Percentiles rank a stretch among this genome's conserved stretches.
Conservation (phyloP, 2,113 vertebrate genomes). For the Stegastes partitus region DNA sequence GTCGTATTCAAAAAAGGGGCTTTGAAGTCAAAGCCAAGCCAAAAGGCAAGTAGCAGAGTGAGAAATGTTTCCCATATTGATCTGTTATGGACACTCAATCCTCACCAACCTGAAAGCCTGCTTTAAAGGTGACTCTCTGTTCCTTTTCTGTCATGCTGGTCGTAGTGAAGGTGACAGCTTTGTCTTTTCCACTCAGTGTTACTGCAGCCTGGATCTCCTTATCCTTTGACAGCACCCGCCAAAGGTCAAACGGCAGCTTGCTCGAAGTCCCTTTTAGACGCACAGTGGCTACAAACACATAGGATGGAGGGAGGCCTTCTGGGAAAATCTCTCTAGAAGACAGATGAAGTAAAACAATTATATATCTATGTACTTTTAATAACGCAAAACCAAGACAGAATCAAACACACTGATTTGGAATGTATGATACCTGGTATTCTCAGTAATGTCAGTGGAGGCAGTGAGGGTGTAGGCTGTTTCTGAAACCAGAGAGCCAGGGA, state of each 20-base stretch:
- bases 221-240: slow-evolving; percentile 84
- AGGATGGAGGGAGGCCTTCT: slow-evolving; percentile 87
- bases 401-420: not conserved
- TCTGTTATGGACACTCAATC: not conserved
- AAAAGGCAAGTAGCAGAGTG: not conserved
- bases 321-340: slow-evolving; percentile 85
- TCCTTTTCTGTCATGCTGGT: slow-evolving; percentile 65
- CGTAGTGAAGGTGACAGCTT: slow-evolving; percentile 79
- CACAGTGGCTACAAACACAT: slow-evolving; percentile 86
- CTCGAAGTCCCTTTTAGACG: slow-evolving; percentile 75
- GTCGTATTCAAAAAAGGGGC: too few relatives aligned
- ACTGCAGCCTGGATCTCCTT: slow-evolving; percentile 82
- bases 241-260: slow-evolving; percentile 81
- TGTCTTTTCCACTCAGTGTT: slow-evolving; percentile 77
- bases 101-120: slow-evolving; percentile 76
- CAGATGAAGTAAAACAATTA: not conserved
- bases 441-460: slow-evolving; percentile 79
- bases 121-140: slow-evolving; percentile 77
- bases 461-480: slow-evolving; percentile 80
- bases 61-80: not conserved
- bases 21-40: not conserved
- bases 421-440: slow-evolving; percentile 82
- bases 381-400: not conserved
- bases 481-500: slow-evolving; percentile 81
- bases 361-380: not conserved